phyloP scores from a whole-genome alignment of 2,797 vertebrate species.

The Hapalemur alaotrensis region DNA sequence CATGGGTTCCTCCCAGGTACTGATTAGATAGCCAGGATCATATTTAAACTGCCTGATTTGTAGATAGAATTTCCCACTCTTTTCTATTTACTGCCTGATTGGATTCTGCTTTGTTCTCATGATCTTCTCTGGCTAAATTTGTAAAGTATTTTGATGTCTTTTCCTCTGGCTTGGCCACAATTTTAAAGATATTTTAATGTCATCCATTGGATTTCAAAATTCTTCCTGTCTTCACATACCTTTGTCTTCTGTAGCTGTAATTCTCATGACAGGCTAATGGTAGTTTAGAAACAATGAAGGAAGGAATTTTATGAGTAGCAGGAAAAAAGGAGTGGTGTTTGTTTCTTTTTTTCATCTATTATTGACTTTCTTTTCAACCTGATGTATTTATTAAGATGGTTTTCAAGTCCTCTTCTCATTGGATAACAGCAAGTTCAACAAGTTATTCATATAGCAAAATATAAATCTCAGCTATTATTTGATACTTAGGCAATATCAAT shows the following conservation, averaged over 20 bases:
- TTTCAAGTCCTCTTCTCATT: neutral
- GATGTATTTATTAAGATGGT: neutral
- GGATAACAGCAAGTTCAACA: neutral
- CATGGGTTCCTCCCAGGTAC: neutral
- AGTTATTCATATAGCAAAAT: neutral
- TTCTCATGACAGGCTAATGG: neutral
- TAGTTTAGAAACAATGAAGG: neutral
- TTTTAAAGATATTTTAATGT: neutral
- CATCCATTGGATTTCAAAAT: neutral
- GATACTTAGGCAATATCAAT: neutral
- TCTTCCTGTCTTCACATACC: neutral
- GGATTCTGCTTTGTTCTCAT: neutral
- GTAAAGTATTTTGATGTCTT: neutral
- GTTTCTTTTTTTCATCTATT: neutral
- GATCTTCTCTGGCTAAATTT: neutral
- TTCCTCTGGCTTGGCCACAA: neutral
- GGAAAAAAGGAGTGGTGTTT: neutral
- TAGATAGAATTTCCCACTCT: neutral
- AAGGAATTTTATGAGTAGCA: neutral
- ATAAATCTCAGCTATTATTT: neutral
- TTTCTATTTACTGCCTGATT: neutral
- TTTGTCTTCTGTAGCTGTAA: neutral
- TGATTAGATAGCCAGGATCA: neutral
- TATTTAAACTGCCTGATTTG: neutral
- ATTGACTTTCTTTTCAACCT: neutral